Evolutionary conservation across 2,113 vertebrate genomes (phyloP).

Genomic region (Jacana jacana): DNA sequence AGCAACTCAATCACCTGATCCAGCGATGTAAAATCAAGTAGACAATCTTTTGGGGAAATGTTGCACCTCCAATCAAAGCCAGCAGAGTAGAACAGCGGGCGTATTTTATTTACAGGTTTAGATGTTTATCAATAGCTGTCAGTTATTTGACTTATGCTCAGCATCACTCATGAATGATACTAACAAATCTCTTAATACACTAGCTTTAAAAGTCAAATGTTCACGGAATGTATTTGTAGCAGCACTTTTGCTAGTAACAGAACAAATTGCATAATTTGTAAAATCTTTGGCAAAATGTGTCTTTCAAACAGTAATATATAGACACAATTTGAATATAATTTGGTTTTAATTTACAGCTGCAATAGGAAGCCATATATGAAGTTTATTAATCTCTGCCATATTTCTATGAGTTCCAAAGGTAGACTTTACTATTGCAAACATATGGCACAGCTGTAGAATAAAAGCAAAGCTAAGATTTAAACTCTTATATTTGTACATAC

Average conservation of each 20-base stretch:
- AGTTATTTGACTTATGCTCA: neutral
- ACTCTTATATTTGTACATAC: neutral
- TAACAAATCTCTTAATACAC: neutral
- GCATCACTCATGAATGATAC: neutral
- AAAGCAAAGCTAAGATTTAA: neutral
- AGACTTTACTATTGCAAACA: neutral
- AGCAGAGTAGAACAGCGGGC: neutral
- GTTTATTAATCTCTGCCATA: neutral
- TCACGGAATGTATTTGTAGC: neutral
- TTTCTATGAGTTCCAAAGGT: neutral
- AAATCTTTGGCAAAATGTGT: neutral
- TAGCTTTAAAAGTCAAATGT: slow-evolving; percentile 4
- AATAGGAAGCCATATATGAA: neutral
- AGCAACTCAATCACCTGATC: neutral
- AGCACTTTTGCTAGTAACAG: neutral
- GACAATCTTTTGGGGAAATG: neutral
- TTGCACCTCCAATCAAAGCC: neutral
- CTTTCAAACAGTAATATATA: neutral
- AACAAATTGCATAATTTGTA: neutral
- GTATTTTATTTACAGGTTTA: neutral
- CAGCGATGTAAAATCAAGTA: neutral
- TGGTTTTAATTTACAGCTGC: neutral
- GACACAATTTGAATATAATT: neutral
- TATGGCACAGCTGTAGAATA: neutral
- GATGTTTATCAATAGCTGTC: neutral